Evolutionary conservation across 2,797 vertebrate genomes (phyloP).

Genomic region (Gallinago nigripennis): DNA sequence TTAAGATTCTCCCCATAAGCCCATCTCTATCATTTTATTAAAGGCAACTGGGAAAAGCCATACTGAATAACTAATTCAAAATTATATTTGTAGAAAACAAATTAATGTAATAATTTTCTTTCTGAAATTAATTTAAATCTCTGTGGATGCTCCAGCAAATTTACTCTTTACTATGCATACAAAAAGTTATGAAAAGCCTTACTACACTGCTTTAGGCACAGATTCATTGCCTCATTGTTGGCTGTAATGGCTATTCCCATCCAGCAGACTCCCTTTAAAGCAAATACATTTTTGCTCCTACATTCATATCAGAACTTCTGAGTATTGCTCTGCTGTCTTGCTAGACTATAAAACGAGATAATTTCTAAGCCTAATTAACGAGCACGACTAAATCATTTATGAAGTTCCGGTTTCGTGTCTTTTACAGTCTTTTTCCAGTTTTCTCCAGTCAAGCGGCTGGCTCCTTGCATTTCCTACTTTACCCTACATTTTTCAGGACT

Average conservation of each 20-base stretch:
- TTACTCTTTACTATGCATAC: conserved; percentile 76
- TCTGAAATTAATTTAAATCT: conserved; percentile 85
- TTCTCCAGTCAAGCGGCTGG: not conserved
- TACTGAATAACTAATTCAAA: conserved; percentile 83
- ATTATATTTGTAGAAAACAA: conserved; percentile 83
- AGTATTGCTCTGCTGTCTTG: conserved; percentile 54
- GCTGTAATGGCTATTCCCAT: conserved; percentile 72
- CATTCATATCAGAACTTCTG: conserved; percentile 53
- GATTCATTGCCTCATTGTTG: conserved; percentile 73
- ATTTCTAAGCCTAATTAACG: conserved; percentile 29
- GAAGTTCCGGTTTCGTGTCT: not conserved
- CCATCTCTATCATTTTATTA: conserved; percentile 84
- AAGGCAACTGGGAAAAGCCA: conserved; percentile 81
- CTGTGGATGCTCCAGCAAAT: conserved; percentile 79
- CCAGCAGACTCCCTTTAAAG: conserved; percentile 57
- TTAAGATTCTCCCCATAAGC: conserved; percentile 81
- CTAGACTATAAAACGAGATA: conserved; percentile 35
- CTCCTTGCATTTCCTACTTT: not conserved
- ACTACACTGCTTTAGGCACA: conserved; percentile 76
- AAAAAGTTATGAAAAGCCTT: conserved; percentile 78
- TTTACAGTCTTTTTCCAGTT: not conserved
- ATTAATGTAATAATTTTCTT: conserved; percentile 86
- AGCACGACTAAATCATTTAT: conserved; percentile 9
- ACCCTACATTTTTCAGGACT: not conserved
- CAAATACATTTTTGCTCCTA: conserved; percentile 41